Percentiles rank a stretch among this genome's conserved stretches.
phyloP scores from a whole-genome alignment of 2,888 invertebrate genomes.

The Uloborus plumipes region DNA sequence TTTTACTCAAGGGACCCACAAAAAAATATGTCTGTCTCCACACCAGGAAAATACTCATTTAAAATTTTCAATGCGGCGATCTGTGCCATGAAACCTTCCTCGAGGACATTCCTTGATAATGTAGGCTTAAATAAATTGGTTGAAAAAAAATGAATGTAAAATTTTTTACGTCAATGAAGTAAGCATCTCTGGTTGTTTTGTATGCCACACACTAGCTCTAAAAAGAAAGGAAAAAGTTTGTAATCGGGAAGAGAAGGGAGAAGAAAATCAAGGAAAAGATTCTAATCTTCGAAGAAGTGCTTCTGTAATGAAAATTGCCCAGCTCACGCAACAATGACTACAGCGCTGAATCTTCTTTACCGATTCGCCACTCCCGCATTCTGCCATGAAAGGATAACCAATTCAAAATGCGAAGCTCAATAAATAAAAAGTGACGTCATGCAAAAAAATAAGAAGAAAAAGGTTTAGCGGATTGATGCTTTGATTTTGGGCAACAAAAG shows the following conservation, averaged over 20 bases:
- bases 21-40: no score
- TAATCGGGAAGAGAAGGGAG: constrained; percentile 6
- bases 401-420: no score
- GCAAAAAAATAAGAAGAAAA: constrained; percentile 27
- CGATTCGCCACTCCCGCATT: no score
- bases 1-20: no score
- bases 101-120: no score
- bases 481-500: constrained; percentile 33
- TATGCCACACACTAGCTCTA: constrained; percentile 32
- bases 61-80: no score
- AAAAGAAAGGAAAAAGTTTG: constrained; percentile 25
- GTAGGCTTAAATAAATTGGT: no score
- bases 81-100: no score
- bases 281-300: constrained; percentile 28
- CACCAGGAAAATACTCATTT: no score
- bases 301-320: constrained; percentile 42
- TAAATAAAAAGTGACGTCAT: neutral
- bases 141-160: no score
- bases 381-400: no score
- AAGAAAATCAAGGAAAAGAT: constrained; percentile 36
- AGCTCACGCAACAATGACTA: constrained; percentile 34
- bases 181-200: neutral
- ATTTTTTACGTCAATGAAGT: neutral
- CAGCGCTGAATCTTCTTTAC: constrained; percentile 8
- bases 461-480: constrained; percentile 25